Base-by-base conservation (phyloP, 2,113 vertebrate species). In the Malurus cyaneus region DNA sequence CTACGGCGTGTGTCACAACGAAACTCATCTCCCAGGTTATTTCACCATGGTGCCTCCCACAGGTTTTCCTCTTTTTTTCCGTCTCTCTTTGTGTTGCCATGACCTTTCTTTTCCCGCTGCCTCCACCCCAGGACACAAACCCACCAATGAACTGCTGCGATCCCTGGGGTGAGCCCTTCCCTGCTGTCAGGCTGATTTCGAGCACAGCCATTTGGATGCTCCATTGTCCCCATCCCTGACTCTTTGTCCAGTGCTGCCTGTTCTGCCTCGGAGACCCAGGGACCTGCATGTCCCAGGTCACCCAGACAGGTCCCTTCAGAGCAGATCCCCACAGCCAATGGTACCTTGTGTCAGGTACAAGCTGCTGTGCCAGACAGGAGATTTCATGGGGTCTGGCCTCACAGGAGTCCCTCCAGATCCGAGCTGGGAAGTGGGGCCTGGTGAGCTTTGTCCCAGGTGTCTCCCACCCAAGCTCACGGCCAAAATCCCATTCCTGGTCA, bases 91-190 rank as follows among this genome's bases (percentile, higher is more conserved):
- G 18, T 19, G 19, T 29, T 66, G 39, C 31, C 25, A 18, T 9
- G 53, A 64, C 70, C 49, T 79, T 91, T 67, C 39, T 32, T 12
- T 29, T 26, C 11, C 34, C 8, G 0, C 47, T 59, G 34, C 5
- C 60, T 77, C 34, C 26, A n/a, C 26, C 36, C 7, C 32, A 78
- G 59, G 54, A 50, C 16, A 32, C 4, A 46, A 65, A 70, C n/a
- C 34, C 12, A 18, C 6, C 28, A 28, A 7, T 4, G 21, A 0
- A 1, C 19, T 0, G 0, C 28, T 61, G 28, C 70, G 39, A 46
- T 24, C 17, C 24, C 54, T 74, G 9, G 47, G 24, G 47, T 47
- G n/a, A 76, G 54, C 61, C 78, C 9, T 39, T 67, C 20, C 26
- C 15, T 0, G 0, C 36, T 57, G 24, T 23, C 50, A 39, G 80